Evolutionary conservation across 2,113 vertebrate genomes (phyloP), one percentile per base, ranked within the genome.

Genomic region (Eulemur rufifrons): DNA sequence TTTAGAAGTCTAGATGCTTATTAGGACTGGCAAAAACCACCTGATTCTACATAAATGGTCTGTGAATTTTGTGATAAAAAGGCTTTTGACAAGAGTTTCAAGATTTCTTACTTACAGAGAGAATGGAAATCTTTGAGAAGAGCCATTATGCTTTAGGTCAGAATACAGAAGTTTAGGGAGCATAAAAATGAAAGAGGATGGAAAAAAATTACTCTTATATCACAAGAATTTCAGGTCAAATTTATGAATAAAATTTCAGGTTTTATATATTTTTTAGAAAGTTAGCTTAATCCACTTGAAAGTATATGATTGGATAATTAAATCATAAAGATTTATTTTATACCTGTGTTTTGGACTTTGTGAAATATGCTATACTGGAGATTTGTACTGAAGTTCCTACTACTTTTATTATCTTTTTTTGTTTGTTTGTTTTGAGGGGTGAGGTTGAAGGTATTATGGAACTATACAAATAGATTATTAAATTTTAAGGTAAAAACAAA

Each of bases 21-120:
- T 39, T 73, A 39, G 2, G 59, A 87, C 15, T 77, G 23, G 61
- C 11, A 92, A 69, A 86, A 50, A 29, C 23, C 34, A 87, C 47
- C 52, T 15, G 32, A 85, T 14, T 78, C 27, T 90, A 37, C 1
- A 59, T 71, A 94, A 84, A 77, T 85, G 25, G 64, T 80, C 76
- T 76, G 42, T 94, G 59, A 90, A 87, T 86, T 73, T 77, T 81
- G 34, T 90, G 52, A 56, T 85, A 52, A 74, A 84, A 56, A 32
- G 29, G 5, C 47, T 93, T 90, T 74, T 95, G 66, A 77, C 69
- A 91, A 45, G 11, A 8, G 87, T 92, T 92, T 81, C 54, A 81
- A 11, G 8, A 76, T 71, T 78, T 80, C 61, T 68, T 89, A 3
- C 4, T 87, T 80, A 34, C 50, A 56, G 37, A 93, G 37, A 76